These are phyloP conservation scores for Apostichopus japonicus DNA, from an alignment of 35 echinoderm and acorn worm species.

Conservation along the genomic window DNA sequence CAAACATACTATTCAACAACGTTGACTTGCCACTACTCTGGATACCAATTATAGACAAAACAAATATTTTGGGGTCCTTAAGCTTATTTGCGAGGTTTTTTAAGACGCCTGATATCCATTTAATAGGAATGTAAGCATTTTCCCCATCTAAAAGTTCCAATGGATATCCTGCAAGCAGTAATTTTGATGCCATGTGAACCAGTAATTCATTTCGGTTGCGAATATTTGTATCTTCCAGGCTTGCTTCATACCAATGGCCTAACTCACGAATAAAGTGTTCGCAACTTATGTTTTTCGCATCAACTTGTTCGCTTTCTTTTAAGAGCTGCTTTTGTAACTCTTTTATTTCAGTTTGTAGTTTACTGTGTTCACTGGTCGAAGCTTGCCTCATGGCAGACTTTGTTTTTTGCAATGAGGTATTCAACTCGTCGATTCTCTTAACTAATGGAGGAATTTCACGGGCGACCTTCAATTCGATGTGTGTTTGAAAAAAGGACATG, in stretches of 20 bases:
- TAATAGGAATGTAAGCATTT: background rate
- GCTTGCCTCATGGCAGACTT: background rate
- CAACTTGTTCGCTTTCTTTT: background rate
- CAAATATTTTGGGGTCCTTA: background rate
- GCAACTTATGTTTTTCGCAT: background rate
- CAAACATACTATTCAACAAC: slow-evolving; percentile 45
- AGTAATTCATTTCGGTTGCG: background rate
- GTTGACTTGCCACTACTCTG: slow-evolving; percentile 53
- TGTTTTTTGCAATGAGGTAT: background rate
- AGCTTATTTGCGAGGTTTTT: background rate
- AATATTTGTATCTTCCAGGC: background rate
- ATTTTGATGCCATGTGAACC: background rate
- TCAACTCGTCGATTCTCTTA: background rate
- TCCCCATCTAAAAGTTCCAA: slow-evolving; percentile 41
- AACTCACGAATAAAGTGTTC: slow-evolving; percentile 23
- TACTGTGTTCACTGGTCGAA: background rate
- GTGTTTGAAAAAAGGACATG: background rate
- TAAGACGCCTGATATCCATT: slow-evolving; percentile 2
- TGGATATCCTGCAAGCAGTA: slow-evolving; percentile 25
- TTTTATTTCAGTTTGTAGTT: background rate
- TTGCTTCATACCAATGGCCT: background rate
- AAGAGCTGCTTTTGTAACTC: background rate
- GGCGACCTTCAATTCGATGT: background rate
- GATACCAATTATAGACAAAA: slow-evolving; percentile 20
- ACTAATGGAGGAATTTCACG: background rate